Evolutionary conservation across 2,113 vertebrate genomes (phyloP).

Genomic region (Carettochelys insculpta): DNA sequence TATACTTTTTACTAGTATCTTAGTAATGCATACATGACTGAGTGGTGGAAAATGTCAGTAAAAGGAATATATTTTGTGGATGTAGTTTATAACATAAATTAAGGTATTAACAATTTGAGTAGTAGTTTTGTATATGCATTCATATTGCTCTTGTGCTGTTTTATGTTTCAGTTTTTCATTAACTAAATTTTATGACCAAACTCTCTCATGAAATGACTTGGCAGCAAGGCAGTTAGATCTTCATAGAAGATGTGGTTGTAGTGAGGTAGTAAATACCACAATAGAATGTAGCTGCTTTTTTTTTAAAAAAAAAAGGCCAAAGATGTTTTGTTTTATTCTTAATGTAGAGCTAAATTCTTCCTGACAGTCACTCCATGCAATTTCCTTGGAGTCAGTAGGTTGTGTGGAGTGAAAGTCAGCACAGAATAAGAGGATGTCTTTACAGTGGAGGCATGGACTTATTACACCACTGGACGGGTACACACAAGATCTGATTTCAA

Average conservation of each 20-base stretch:
- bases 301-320: too few species aligned
- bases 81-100: not conserved
- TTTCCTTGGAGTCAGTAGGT: not conserved
- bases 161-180: not conserved
- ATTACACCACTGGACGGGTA: too few species aligned
- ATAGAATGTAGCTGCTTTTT: not conserved
- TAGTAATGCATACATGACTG: not conserved
- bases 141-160: not conserved
- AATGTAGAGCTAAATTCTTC: not conserved
- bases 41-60: not conserved
- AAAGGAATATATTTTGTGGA: not conserved
- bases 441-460: too few species aligned
- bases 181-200: not conserved
- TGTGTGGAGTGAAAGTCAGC: not conserved
- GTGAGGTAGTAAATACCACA: not conserved
- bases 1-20: not conserved
- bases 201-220: not conserved
- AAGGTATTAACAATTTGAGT: not conserved
- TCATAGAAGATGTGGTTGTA: not conserved
- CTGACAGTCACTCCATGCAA: not conserved
- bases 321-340: not conserved
- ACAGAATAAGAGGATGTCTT: not conserved
- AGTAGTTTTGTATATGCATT: not conserved
- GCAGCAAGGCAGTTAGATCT: fast-evolving
- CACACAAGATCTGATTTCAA: not conserved